phyloP scores from a whole-genome alignment of 2,797 vertebrate species.

The Megalops cyprinoides region DNA sequence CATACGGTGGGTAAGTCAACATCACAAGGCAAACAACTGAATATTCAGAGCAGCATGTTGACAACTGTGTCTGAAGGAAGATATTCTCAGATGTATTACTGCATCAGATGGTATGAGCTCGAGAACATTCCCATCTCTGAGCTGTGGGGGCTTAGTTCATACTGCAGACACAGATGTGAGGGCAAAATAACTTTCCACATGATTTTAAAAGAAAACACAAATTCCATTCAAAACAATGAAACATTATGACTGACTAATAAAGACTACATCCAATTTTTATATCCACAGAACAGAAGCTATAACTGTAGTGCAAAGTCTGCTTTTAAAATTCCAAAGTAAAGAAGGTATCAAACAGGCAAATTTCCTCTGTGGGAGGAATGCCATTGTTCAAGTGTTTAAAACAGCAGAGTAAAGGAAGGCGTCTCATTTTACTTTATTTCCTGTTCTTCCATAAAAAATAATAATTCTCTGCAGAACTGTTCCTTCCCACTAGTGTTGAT shows the following conservation, averaged over 20 bases:
- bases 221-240: constrained; percentile 8
- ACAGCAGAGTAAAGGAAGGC: constrained; percentile 25
- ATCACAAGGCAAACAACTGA: not conserved
- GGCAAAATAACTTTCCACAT: constrained; percentile 1
- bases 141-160: not conserved
- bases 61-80: not conserved
- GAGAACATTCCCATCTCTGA: not conserved
- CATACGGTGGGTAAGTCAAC: not conserved
- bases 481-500: constrained; percentile 22
- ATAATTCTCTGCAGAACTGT: constrained; percentile 16
- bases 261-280: not conserved
- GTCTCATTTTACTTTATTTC: constrained; percentile 35
- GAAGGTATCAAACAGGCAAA: constrained; percentile 26
- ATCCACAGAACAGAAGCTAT: constrained; percentile 15
- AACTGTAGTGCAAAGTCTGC: constrained; percentile 18
- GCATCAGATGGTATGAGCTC: not conserved
- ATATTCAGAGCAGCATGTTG: not conserved
- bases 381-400: constrained; percentile 34
- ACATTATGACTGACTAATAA: not conserved
- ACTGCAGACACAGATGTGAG: not conserved
- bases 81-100: constrained; percentile 1
- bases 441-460: constrained; percentile 18
- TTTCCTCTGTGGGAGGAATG: constrained; percentile 29
- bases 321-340: constrained; percentile 11
- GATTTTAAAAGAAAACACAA: constrained; percentile 16